A percentile compares a stretch with the other conserved stretches of the same genome.
Conservation (phyloP, 2,113 vertebrate genomes). For the Brachyistius frenatus region DNA sequence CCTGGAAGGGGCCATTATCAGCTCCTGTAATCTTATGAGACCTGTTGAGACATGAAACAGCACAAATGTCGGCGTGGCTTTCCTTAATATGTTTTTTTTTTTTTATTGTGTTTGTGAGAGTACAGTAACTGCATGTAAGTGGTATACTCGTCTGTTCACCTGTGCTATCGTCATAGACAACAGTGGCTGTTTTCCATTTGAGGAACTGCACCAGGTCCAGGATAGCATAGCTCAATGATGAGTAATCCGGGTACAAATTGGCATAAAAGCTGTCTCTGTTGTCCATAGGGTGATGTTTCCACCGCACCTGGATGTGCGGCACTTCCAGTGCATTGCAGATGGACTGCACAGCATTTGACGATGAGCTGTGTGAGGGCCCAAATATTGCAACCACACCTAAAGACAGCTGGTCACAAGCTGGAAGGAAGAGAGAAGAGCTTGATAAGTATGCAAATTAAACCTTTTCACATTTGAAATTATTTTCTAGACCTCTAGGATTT, state of each 20-base stretch:
- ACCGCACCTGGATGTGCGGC: conserved; percentile 96
- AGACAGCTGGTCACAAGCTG: conserved; percentile 98
- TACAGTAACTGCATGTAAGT: background rate
- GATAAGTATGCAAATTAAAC: background rate
- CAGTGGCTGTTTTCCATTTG: conserved; percentile 97
- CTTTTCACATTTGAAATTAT: too few species aligned
- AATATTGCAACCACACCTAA: conserved; percentile 98
- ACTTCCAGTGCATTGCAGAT: conserved; percentile 99
- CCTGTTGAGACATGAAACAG: conserved; percentile 81
- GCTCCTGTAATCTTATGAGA: conserved; percentile 96
- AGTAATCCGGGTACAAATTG: conserved; percentile 97
- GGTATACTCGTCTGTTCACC: conserved; percentile 83
- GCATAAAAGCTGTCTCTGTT: conserved; percentile 99
- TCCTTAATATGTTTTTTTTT: background rate
- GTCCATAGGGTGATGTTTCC: conserved; percentile 98
- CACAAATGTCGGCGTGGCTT: conserved; percentile 15
- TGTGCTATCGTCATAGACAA: conserved; percentile 98
- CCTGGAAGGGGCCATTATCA: conserved; percentile 97
- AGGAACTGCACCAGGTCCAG: conserved; percentile 97
- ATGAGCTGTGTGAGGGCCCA: conserved; percentile 96
- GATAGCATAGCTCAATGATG: conserved; percentile 97
- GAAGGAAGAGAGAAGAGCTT: conserved; percentile 46
- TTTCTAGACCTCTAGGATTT: too few species aligned
- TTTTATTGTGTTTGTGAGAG: background rate
- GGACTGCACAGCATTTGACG: conserved; percentile 97